Evolutionary conservation across 2,113 vertebrate species (phyloP).

Genomic region (Trematomus loennbergii): DNA sequence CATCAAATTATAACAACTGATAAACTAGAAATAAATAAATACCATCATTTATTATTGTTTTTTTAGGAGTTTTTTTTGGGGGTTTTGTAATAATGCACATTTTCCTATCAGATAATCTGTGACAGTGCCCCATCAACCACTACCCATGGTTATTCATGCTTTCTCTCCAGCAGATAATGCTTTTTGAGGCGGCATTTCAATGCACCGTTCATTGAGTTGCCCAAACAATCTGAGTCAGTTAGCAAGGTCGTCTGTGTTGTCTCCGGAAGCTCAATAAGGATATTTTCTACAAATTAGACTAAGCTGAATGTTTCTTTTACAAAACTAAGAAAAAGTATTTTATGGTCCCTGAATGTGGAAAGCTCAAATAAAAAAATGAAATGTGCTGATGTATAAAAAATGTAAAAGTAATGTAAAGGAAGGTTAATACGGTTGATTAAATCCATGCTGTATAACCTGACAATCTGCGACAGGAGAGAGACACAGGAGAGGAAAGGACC

Average conservation of each 20-base stretch:
- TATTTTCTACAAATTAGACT: neutral
- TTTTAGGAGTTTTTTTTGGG: no score
- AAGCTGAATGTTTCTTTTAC: neutral
- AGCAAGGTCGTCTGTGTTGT: no score
- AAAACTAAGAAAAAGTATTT: neutral
- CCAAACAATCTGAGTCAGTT: no score
- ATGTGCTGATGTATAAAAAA: neutral
- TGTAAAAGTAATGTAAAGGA: neutral
- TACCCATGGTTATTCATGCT: neutral
- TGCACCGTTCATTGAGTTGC: no score
- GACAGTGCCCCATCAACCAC: neutral
- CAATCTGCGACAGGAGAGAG: neutral
- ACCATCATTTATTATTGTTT: no score
- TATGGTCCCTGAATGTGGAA: no score
- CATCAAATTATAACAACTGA: no score
- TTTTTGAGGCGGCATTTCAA: no score
- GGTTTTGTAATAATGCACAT: neutral
- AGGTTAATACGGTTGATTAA: no score
- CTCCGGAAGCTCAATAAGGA: neutral
- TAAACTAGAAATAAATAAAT: no score
- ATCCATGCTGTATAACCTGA: neutral
- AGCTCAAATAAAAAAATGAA: neutral
- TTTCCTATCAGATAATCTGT: conserved; percentile 1
- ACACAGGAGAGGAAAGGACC: neutral
- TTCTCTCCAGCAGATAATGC: no score